Conservation (phyloP, 2,113 vertebrate species). For the Myocastor coypus region DNA sequence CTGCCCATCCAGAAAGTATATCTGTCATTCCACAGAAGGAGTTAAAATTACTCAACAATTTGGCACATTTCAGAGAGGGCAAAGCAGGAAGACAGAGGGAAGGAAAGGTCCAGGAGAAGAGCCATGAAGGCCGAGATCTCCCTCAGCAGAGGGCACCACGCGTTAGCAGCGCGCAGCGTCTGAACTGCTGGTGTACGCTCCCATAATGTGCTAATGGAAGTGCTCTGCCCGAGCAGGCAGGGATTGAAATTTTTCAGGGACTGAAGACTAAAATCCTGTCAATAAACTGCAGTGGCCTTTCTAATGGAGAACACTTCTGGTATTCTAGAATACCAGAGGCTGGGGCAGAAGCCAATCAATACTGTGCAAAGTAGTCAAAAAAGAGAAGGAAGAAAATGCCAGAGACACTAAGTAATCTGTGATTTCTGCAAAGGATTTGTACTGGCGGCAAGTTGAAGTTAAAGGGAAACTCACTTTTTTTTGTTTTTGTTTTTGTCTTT, state of each 20-base stretch:
- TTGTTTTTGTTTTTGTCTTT: no score
- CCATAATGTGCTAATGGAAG: not conserved
- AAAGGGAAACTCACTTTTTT: not conserved
- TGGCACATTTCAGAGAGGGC: not conserved
- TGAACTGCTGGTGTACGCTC: not conserved
- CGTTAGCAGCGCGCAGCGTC: not conserved
- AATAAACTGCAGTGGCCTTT: not conserved
- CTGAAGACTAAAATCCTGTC: not conserved
- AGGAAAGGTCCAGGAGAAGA: not conserved
- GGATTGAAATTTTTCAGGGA: not conserved
- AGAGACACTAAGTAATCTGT: no score
- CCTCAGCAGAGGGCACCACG: not conserved
- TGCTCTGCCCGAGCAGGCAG: not conserved
- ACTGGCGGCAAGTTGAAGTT: accelerated
- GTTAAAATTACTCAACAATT: not conserved
- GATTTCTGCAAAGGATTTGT: not conserved
- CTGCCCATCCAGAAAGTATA: not conserved
- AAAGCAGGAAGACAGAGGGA: not conserved
- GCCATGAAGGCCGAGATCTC: not conserved
- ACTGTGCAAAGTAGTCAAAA: not conserved
- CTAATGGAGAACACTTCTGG: not conserved
- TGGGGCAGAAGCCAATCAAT: not conserved
- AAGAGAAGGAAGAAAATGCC: not conserved
- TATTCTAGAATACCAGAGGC: not conserved
- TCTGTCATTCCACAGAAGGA: not conserved